Evolutionary conservation across 2,113 vertebrate genomes (phyloP).

Genomic region (Silurus asotus): DNA sequence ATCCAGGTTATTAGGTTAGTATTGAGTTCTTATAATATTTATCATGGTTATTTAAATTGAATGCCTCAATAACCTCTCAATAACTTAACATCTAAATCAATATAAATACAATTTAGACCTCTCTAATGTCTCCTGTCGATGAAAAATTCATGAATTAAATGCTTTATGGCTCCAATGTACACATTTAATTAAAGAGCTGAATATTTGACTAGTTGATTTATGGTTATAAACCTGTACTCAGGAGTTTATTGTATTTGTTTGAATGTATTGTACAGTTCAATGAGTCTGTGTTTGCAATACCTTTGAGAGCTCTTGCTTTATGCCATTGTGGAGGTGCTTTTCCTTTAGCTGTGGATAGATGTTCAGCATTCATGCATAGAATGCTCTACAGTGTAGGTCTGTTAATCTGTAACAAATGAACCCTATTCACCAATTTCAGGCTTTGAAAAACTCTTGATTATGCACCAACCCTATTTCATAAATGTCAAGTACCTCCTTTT

Average conservation of each 20-base stretch:
- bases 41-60: not conserved
- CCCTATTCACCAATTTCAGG: not conserved
- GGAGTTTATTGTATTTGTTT: not conserved
- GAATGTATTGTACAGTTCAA: not conserved
- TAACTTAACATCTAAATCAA: not conserved
- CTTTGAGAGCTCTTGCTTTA: not conserved
- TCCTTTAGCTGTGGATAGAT: not conserved
- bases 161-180: not conserved
- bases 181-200: not conserved
- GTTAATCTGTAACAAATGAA: not conserved
- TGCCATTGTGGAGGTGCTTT: not conserved
- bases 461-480: slow-evolving; percentile 10
- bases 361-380: not conserved
- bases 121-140: not conserved
- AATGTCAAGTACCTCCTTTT: slow-evolving; percentile 21
- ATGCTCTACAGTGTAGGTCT: not conserved
- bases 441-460: slow-evolving; percentile 15
- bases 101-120: not conserved
- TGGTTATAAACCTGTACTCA: not conserved
- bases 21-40: not conserved
- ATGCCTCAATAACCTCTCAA: not conserved
- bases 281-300: not conserved
- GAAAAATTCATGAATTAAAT: not conserved
- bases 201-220: not conserved
- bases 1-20: not conserved